Evolutionary conservation across 2,888 invertebrate genomes (phyloP).

Genomic region (Barypeithes pellucidus): DNA sequence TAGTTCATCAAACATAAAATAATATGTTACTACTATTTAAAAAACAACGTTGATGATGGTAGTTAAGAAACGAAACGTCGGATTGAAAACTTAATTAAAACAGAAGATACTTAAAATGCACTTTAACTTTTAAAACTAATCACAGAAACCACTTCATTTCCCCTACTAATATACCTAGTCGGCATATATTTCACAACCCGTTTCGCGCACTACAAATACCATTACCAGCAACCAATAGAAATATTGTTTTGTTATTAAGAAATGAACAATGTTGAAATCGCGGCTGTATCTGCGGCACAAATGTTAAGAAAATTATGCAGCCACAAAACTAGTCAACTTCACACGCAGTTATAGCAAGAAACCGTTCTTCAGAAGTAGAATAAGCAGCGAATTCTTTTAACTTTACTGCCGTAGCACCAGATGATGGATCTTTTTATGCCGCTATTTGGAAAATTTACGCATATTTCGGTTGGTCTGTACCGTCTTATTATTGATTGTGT

Average conservation of each 20-base stretch:
- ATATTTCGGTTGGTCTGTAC: conserved; percentile 27
- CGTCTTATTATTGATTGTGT: conserved; percentile 1
- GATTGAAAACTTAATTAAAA: too few species aligned
- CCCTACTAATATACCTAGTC: too few species aligned
- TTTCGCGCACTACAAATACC: neutral
- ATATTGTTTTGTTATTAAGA: neutral
- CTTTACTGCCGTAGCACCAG: conserved; percentile 35
- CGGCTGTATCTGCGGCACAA: conserved; percentile 21
- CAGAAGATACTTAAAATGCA: too few species aligned
- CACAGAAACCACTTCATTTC: too few species aligned
- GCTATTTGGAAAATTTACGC: conserved; percentile 32
- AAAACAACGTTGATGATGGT: too few species aligned
- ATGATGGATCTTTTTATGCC: conserved; percentile 45
- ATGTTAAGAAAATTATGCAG: conserved; percentile 38
- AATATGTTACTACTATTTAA: too few species aligned
- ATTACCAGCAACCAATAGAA: neutral
- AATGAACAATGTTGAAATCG: conserved; percentile 14
- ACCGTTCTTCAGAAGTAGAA: conserved; percentile 57
- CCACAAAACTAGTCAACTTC: conserved; percentile 45
- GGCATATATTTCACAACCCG: too few species aligned
- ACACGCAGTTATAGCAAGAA: conserved; percentile 40
- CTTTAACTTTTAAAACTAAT: too few species aligned
- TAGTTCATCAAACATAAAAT: too few species aligned
- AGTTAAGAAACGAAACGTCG: too few species aligned
- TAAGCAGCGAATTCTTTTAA: conserved; percentile 44